These are phyloP conservation scores for Pyrgilauda ruficollis DNA, from an alignment of 2,113 vertebrate genomes.

Conservation along the genomic window DNA sequence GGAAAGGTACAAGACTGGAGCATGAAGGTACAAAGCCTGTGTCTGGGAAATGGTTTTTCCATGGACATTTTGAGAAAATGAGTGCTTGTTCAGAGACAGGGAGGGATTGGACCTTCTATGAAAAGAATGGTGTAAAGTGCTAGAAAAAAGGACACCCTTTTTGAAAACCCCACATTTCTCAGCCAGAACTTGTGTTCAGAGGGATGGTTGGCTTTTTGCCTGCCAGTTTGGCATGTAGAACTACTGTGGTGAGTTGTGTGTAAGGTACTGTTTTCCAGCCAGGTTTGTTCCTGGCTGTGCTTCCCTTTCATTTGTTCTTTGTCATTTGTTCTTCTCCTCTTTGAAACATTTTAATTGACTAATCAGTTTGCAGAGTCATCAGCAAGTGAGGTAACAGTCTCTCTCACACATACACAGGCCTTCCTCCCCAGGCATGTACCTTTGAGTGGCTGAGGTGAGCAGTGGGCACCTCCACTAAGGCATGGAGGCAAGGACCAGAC, in stretches of 20 bases:
- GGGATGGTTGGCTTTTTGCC: neutral
- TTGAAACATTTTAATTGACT: neutral
- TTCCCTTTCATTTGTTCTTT: conserved; percentile 19
- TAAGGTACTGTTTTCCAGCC: neutral
- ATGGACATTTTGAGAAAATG: neutral
- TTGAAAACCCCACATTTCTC: neutral
- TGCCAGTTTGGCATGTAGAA: neutral
- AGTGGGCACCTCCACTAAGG: neutral
- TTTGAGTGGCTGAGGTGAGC: neutral
- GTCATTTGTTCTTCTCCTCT: neutral
- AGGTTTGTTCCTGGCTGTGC: neutral
- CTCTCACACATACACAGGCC: fast-evolving
- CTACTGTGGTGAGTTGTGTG: neutral
- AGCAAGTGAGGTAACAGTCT: neutral
- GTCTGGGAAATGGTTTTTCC: neutral
- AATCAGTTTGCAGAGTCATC: neutral
- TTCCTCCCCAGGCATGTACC: neutral
- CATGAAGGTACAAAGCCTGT: neutral
- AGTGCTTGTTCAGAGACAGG: neutral
- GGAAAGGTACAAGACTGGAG: neutral
- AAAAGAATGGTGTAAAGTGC: neutral
- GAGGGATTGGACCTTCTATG: neutral
- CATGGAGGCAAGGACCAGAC: neutral
- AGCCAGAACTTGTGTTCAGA: neutral
- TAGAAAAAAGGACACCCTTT: neutral